phyloP scores from a whole-genome alignment of 1,140 invertebrate species.

The Hypothenemus hampei region DNA sequence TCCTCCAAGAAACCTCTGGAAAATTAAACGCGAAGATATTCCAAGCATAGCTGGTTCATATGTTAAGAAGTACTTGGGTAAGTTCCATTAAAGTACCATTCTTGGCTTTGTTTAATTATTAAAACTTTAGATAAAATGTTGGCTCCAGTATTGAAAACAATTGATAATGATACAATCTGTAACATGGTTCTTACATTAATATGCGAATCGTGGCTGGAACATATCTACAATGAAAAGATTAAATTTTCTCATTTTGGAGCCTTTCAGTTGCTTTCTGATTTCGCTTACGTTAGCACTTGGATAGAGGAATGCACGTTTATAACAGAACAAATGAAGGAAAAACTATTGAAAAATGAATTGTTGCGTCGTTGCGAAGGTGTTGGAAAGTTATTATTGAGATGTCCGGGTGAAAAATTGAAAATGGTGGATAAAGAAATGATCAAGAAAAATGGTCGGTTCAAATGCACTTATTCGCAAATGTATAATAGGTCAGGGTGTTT shows the following conservation, averaged over 20 bases:
- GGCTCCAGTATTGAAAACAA: constrained; percentile 65
- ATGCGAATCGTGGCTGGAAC: constrained; percentile 79
- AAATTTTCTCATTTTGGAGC: constrained; percentile 65
- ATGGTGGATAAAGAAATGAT: constrained; percentile 53
- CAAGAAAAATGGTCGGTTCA: background rate
- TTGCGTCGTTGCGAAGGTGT: constrained; percentile 74
- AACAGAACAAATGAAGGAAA: constrained; percentile 54
- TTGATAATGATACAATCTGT: constrained; percentile 62
- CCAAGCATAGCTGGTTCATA: constrained; percentile 50
- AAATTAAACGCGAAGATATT: constrained; percentile 44
- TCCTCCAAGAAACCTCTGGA: constrained; percentile 62
- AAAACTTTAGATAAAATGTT: constrained; percentile 60
- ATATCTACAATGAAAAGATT: constrained; percentile 73
- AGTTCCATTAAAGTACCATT: background rate
- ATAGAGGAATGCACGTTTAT: constrained; percentile 54
- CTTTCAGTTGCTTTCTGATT: constrained; percentile 66
- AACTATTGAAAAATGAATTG: constrained; percentile 70
- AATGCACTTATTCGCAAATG: background rate
- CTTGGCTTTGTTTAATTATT: constrained; percentile 1
- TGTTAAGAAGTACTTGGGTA: constrained; percentile 62
- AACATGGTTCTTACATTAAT: constrained; percentile 74
- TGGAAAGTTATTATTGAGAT: constrained; percentile 64
- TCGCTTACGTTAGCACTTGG: constrained; percentile 69
- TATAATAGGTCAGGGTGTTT: background rate
- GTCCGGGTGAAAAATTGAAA: constrained; percentile 67